phyloP scores from a whole-genome alignment of 2,113 vertebrate species.

The Panthera uncia region DNA sequence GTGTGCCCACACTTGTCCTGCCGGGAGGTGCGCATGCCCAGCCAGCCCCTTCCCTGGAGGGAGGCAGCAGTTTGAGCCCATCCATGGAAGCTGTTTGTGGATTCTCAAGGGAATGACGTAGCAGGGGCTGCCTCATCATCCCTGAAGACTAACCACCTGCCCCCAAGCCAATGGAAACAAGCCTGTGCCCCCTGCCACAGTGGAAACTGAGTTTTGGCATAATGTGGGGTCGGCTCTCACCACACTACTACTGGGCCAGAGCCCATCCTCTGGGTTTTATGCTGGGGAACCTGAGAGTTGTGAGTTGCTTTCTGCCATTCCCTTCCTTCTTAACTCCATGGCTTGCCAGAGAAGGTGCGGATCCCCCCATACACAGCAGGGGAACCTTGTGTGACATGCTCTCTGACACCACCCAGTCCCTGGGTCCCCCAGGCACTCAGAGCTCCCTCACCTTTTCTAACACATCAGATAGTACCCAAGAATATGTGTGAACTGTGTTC shows the following conservation, averaged over 20 bases:
- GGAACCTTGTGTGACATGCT: background rate
- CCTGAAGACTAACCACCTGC: background rate
- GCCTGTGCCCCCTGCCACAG: background rate
- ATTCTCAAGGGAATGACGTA: background rate
- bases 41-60: background rate
- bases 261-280: background rate
- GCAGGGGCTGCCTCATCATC: background rate
- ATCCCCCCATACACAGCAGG: too few relatives aligned
- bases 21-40: accelerated
- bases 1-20: background rate
- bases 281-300: background rate
- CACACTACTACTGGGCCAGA: accelerated
- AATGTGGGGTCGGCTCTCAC: background rate
- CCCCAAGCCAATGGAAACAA: background rate
- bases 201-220: background rate
- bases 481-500: background rate
- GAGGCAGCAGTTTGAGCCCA: too few relatives aligned
- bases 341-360: background rate
- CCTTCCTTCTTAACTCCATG: background rate
- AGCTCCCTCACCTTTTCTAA: background rate
- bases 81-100: background rate
- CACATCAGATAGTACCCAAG: background rate
- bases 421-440: accelerated
- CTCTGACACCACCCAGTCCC: background rate
- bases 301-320: background rate